Evolutionary conservation across 2,113 vertebrate genomes (phyloP), one percentile per base, ranked within the genome.

Genomic region (Dromas ardeola): DNA sequence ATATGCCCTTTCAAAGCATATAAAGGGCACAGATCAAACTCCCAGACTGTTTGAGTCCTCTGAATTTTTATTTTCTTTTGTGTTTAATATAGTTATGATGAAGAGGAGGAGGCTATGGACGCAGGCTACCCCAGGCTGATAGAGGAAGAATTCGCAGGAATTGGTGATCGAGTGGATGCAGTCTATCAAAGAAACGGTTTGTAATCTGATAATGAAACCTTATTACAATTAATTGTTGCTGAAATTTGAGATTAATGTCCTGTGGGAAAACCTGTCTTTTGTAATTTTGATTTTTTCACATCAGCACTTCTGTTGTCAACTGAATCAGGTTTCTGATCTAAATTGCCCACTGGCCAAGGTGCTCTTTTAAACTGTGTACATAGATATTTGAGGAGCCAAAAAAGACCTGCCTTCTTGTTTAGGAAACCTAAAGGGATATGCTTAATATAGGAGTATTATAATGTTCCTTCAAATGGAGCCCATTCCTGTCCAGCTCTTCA

Each of bases 81-180:
- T 93, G 42, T 83, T 91, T 85, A 71, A 72, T 67, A 62, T 49
- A 99, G 99, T 76, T 99, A 99, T 43, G 98, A 99, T 97, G 99
- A 99, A 96, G 96, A 95, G 22, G 86, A 59, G 1, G 97, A 98
- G 10, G 87, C 92, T 61, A 99, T 99, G 99, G 99, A 99, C 47
- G 90, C 76, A 30, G 98, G 97, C 55, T 99, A 97, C 93, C 99
- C 99, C 40, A 98, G 94, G 95, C 76, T 97, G 27, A 99, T 99
- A 81, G 98, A 99, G 71, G 98, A 98, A 3, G 98, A 99, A 82
- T 99, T 99, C 5, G 97, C 99, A 42, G 99, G 99, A 88, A 99
- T 99, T 86, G 98, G 98, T 65, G 98, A 99, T 1, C 98, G 98
- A 92, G 98, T 99, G 50, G 99, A 99, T 87, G 99, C 99, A 15